A percentile compares a stretch with the other conserved stretches of the same genome.
phyloP scores from a whole-genome alignment of 2,797 vertebrate species.

The Pangasius sanitwongsei region DNA sequence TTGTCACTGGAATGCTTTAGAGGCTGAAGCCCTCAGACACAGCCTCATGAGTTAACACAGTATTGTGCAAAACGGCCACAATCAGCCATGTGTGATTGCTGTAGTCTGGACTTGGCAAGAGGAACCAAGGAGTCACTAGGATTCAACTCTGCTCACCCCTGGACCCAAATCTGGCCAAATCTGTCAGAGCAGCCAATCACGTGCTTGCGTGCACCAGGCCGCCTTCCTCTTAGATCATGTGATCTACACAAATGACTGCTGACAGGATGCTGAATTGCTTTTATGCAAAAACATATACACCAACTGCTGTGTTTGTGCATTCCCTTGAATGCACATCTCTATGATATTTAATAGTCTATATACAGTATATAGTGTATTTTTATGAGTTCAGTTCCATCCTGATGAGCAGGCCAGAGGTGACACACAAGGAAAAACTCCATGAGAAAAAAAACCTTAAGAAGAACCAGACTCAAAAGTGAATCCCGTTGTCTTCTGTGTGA shows the following conservation, averaged over 20 bases:
- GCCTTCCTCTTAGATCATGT: conserved; percentile 9
- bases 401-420: neutral
- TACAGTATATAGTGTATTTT: neutral
- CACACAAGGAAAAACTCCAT: neutral
- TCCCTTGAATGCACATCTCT: conserved; percentile 8
- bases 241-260: conserved; percentile 49
- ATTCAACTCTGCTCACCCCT: conserved; percentile 4
- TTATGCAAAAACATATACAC: conserved; percentile 33
- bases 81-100: conserved; percentile 43
- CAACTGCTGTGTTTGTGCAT: conserved; percentile 31
- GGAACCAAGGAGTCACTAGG: neutral
- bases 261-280: conserved; percentile 58
- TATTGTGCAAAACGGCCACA: conserved; percentile 24
- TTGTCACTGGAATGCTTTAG: conserved; percentile 7
- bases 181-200: conserved; percentile 40
- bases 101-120: conserved; percentile 4
- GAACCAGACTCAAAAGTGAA: neutral
- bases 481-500: neutral
- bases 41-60: conserved; percentile 36
- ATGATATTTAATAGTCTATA: neutral
- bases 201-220: conserved; percentile 18
- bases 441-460: neutral
- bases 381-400: neutral
- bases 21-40: conserved; percentile 19
- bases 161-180: conserved; percentile 36